A percentile compares a stretch with the other conserved stretches of the same genome.
These are phyloP conservation scores for Echeneis naucrates DNA, from an alignment of 2,797 vertebrate species.

Conservation along the genomic window DNA sequence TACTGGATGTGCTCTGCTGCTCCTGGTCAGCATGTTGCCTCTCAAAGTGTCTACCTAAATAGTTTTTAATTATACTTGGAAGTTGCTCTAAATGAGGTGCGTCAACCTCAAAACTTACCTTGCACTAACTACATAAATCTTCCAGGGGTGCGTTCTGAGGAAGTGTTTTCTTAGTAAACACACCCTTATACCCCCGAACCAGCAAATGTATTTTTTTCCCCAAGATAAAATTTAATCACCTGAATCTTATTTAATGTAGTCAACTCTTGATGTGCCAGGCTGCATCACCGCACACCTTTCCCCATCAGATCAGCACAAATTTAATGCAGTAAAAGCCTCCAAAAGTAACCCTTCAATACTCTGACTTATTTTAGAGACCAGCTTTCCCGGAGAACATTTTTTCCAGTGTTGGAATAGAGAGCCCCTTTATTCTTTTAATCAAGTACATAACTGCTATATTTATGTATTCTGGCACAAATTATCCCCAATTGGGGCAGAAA, in stretches of 20 bases:
- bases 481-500: not conserved
- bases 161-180: too few relatives aligned
- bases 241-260: too few relatives aligned
- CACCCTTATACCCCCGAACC: not conserved
- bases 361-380: too few relatives aligned
- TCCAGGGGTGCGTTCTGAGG: not conserved
- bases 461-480: not conserved
- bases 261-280: too few relatives aligned
- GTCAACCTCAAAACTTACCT: not conserved
- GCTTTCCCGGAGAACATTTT: too few relatives aligned
- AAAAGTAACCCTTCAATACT: too few relatives aligned
- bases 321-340: not conserved
- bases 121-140: not conserved
- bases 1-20: not conserved
- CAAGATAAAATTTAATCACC: too few relatives aligned
- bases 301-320: too few relatives aligned
- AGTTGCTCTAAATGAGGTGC: not conserved
- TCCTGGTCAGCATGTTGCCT: not conserved
- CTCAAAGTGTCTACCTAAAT: constrained; percentile 1
- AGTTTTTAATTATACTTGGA: constrained; percentile 2
- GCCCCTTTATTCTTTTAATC: too few relatives aligned
- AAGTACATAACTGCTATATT: not conserved
- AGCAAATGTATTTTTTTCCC: not conserved
- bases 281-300: not conserved
- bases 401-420: too few relatives aligned